These are phyloP conservation scores for Gymnopithys bicolor DNA, from an alignment of 2,797 vertebrate genomes.

Conservation along the genomic window DNA sequence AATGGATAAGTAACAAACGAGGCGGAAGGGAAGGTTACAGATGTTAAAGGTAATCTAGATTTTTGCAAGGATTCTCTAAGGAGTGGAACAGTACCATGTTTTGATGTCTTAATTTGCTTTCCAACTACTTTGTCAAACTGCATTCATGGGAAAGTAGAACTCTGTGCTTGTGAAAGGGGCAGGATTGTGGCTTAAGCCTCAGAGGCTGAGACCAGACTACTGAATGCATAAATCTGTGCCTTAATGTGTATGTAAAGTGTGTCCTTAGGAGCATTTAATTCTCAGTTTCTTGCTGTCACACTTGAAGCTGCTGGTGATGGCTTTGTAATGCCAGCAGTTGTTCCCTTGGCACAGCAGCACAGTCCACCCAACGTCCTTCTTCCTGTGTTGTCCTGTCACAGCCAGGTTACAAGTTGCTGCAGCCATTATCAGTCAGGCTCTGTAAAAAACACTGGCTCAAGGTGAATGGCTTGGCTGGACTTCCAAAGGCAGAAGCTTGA, in stretches of 20 bases:
- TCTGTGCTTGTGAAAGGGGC: not conserved
- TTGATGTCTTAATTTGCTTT: not conserved
- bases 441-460: not conserved
- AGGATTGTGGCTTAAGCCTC: not conserved
- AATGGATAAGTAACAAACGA: not conserved
- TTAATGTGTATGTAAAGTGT: not conserved
- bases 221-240: not conserved
- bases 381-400: not conserved
- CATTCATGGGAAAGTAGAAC: not conserved
- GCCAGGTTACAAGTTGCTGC: not conserved
- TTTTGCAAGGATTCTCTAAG: not conserved
- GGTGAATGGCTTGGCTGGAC: not conserved
- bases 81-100: not conserved
- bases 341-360: not conserved
- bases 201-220: not conserved
- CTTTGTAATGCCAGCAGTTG: not conserved
- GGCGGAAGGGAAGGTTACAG: not conserved
- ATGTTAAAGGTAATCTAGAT: not conserved
- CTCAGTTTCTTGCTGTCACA: not conserved
- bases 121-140: not conserved
- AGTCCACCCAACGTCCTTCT: fast-evolving
- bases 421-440: not conserved
- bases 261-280: not conserved
- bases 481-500: not conserved
- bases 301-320: not conserved